These are phyloP conservation scores for Phodopus roborovskii DNA, from an alignment of 2,113 vertebrate genomes.

Conservation along the genomic window DNA sequence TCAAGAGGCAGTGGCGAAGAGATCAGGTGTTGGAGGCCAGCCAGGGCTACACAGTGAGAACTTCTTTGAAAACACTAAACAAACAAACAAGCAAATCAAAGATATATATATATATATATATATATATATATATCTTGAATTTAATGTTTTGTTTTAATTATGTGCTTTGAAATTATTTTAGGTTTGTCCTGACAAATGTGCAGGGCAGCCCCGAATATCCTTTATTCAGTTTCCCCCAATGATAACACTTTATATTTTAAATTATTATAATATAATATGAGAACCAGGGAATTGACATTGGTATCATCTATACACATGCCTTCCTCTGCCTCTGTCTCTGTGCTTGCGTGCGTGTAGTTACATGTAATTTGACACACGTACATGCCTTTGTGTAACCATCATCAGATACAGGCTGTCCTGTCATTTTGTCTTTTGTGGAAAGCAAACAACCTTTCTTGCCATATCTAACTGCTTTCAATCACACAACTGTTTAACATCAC, in stretches of 20 bases:
- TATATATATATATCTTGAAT: neutral
- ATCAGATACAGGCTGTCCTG: neutral
- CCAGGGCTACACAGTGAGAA: neutral
- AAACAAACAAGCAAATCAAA: neutral
- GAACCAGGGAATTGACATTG: neutral
- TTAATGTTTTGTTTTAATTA: constrained; percentile 5
- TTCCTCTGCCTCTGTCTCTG: neutral
- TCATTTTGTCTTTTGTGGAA: neutral
- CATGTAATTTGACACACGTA: neutral
- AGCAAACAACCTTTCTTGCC: neutral
- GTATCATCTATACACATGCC: neutral
- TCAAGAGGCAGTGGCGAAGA: too few relatives aligned
- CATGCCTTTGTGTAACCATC: neutral
- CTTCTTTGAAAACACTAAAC: neutral
- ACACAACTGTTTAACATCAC: neutral
- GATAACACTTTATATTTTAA: neutral
- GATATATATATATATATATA: neutral
- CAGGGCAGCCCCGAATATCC: neutral
- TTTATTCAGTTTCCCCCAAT: neutral
- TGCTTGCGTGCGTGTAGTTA: neutral
- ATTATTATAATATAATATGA: neutral
- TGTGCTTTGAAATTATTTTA: constrained; percentile 23
- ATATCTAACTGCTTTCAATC: neutral
- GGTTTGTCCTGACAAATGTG: neutral
- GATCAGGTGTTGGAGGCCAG: neutral